phyloP scores from a whole-genome alignment of 2,113 vertebrate genomes.

The Centropus unirufus region DNA sequence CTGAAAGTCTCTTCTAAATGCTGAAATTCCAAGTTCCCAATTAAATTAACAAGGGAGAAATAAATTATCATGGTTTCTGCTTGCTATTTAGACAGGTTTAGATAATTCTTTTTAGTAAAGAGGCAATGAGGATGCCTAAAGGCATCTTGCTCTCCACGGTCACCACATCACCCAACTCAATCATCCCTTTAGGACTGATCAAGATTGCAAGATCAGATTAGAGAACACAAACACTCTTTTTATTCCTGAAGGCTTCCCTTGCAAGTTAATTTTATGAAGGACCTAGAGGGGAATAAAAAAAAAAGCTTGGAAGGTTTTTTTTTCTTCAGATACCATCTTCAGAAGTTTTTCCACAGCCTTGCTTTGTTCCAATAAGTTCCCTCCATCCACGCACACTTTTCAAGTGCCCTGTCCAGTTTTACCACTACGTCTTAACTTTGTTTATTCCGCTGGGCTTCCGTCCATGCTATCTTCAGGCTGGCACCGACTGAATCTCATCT shows the following conservation, averaged over 20 bases:
- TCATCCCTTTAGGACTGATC: background rate
- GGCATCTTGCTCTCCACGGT: rapidly evolving
- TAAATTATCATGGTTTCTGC: background rate
- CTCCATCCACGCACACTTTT: background rate
- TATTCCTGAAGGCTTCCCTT: background rate
- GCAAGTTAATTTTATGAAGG: background rate
- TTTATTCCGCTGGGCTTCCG: background rate
- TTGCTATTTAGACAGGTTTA: background rate
- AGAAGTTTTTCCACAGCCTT: background rate
- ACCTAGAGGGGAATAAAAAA: rapidly evolving
- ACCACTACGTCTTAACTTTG: background rate
- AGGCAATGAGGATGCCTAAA: background rate
- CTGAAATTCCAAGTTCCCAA: background rate
- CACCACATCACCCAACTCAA: rapidly evolving
- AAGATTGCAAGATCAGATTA: background rate
- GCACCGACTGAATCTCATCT: background rate
- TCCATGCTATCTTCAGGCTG: background rate
- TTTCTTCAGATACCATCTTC: background rate
- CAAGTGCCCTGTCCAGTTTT: background rate
- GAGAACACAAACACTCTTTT: background rate
- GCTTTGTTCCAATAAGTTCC: background rate
- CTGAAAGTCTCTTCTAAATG: background rate
- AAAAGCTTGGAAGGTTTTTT: background rate
- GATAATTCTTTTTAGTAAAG: background rate
- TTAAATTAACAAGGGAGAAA: background rate